Base-by-base conservation (phyloP, 1,140 invertebrate genomes). In the Thaumetopoea pityocampa region DNA sequence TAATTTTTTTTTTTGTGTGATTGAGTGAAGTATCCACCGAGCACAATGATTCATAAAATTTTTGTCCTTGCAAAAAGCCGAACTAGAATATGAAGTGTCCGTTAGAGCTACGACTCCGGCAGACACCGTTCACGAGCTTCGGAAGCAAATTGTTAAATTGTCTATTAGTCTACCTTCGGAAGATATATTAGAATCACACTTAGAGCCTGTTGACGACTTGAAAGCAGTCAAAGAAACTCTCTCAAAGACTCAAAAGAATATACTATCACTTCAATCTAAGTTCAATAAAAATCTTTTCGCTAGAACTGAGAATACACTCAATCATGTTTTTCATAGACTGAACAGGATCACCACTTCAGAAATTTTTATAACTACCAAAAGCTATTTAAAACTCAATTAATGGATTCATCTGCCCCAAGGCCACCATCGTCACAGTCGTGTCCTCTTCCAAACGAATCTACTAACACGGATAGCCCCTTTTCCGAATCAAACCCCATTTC, bases 101-200 rank as follows among this genome's bases (percentile, higher is more conserved):
- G 1, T 44, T 20, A 6, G 46, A 1, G 46, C 36, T 38, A 28
- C 8, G 1, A 32, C n/a, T n/a, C n/a, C 33, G 1, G 41, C 0
- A 1, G 19, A 26, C 2, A 2, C 27, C 14, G 48, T 51, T 9
- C 16, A 14, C 2, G 38, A 37, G 1, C 26, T 50, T 1, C 11
- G 47, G 0, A 42, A 43, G 26, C 32, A 50, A 30, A 42, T n/a
- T n/a, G 11, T 22, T 16, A 43, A 43, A 36, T 24, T 42, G 9
- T 5, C 6, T 8, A 15, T 4, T 6, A 1, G 11, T 1, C 9
- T 33, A 5, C 33, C 30, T 7, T 36, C 50, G 19, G 42, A 46
- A 4, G 49, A 52, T 18, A 41, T 52, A 9, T 27, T 52, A 17
- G 35, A 33, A 5, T 45, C 41, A 0, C 49, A 45, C 22, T 19